These are phyloP conservation scores for Apus apus DNA, from an alignment of 2,113 vertebrate genomes.

Conservation along the genomic window DNA sequence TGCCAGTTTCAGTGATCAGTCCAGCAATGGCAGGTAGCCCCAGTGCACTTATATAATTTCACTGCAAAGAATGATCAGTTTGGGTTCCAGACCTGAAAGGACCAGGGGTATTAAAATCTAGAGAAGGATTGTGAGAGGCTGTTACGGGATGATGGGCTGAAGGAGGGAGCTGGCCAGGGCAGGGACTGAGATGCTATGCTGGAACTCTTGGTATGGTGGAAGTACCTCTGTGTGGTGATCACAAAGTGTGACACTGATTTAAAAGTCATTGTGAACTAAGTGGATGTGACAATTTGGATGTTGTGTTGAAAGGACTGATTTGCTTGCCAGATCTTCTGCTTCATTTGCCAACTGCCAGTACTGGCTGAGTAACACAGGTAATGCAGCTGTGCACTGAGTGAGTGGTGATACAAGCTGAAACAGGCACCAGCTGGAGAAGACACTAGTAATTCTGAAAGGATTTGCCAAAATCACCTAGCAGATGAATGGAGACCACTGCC, in stretches of 20 bases:
- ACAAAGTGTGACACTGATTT: not conserved
- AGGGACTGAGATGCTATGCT: not conserved
- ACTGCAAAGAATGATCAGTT: not conserved
- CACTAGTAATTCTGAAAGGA: not conserved
- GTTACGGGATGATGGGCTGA: not conserved
- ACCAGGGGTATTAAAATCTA: not conserved
- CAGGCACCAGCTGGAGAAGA: not conserved
- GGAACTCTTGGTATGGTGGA: not conserved
- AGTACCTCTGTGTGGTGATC: not conserved
- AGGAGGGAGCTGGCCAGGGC: not conserved
- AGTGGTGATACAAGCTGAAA: not conserved
- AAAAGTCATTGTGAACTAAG: not conserved
- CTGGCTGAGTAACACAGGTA: not conserved
- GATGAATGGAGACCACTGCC: not conserved
- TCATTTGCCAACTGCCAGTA: not conserved
- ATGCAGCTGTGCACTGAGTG: not conserved
- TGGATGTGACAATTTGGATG: rapidly evolving
- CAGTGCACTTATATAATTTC: rapidly evolving
- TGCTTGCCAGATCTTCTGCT: not conserved
- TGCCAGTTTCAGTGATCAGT: not conserved
- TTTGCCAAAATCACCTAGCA: not conserved
- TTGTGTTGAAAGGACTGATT: not conserved
- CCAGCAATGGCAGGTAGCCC: not conserved
- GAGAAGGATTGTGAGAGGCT: not conserved
- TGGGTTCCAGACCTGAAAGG: not conserved